phyloP scores from a whole-genome alignment of 2,113 vertebrate species.

The Chlorodrepanis virens region DNA sequence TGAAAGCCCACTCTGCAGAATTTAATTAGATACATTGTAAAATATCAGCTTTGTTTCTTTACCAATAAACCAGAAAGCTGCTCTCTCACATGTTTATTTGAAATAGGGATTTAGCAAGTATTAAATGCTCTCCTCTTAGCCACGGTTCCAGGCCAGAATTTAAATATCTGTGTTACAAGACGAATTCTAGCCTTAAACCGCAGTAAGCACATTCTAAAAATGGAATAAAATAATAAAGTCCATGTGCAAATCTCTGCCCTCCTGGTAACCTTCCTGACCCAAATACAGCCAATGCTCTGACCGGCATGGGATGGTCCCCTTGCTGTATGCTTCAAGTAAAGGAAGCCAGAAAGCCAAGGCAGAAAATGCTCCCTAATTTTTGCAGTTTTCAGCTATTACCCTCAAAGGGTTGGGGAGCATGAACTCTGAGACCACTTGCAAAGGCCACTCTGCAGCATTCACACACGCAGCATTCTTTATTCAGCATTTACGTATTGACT shows the following conservation, averaged over 20 bases:
- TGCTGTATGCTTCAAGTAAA: constrained; percentile 56
- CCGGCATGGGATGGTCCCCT: constrained; percentile 36
- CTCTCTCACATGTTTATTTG: constrained; percentile 27
- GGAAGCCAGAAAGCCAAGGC: constrained; percentile 28
- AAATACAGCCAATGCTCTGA: constrained; percentile 57
- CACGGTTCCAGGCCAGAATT: constrained; percentile 11
- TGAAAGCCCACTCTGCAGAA: background rate
- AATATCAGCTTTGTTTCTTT: constrained; percentile 47
- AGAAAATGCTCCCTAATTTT: background rate
- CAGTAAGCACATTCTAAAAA: constrained; percentile 53
- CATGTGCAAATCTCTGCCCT: constrained; percentile 77
- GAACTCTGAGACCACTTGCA: background rate
- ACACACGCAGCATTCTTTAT: background rate
- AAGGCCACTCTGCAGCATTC: background rate
- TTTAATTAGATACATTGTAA: constrained; percentile 25
- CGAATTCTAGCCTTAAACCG: background rate
- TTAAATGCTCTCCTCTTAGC: constrained; percentile 15
- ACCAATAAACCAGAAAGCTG: constrained; percentile 34
- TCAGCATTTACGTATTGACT: background rate
- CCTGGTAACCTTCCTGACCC: constrained; percentile 77
- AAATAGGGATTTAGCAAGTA: constrained; percentile 39
- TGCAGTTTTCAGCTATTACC: constrained; percentile 53
- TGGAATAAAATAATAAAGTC: constrained; percentile 74
- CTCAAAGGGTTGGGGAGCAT: constrained; percentile 60
- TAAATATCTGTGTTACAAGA: constrained; percentile 24